These are phyloP conservation scores for Zaprionus lineosus DNA, from an alignment of 2,888 invertebrate genomes.

Conservation along the genomic window DNA sequence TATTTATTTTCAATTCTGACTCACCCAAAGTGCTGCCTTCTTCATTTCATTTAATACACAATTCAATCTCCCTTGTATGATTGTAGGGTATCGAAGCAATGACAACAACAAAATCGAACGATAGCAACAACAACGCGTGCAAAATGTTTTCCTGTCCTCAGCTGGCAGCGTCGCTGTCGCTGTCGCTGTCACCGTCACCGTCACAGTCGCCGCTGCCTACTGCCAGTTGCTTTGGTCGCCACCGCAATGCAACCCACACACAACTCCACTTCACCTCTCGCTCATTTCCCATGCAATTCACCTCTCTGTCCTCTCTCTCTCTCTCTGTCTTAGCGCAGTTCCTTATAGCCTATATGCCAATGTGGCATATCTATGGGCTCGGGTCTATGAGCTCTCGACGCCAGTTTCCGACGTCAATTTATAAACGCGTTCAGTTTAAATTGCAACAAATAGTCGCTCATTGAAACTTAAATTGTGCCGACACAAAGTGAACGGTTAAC, in stretches of 20 bases:
- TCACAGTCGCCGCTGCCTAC: constrained; percentile 42
- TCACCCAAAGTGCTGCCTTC: too few relatives aligned
- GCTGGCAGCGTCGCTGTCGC: constrained; percentile 33
- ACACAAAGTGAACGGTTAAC: constrained; percentile 62
- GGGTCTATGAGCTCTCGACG: constrained; percentile 49
- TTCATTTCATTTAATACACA: neutral
- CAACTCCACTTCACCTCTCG: too few relatives aligned
- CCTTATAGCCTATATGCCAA: constrained; percentile 12
- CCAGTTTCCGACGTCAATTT: constrained; percentile 72
- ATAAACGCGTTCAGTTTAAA: constrained; percentile 77
- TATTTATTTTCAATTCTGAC: too few relatives aligned
- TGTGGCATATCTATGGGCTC: constrained; percentile 19
- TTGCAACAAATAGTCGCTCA: constrained; percentile 78
- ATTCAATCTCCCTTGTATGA: neutral
- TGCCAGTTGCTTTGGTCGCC: constrained; percentile 30
- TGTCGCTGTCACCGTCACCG: constrained; percentile 32
- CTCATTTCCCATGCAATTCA: too few relatives aligned
- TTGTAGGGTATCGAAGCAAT: neutral
- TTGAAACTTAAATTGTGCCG: constrained; percentile 77
- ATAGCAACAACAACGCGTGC: constrained; percentile 23
- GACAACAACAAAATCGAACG: constrained; percentile 5
- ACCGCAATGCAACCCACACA: too few relatives aligned
- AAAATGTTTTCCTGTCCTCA: constrained; percentile 40
- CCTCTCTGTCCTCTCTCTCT: neutral
- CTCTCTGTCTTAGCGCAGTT: neutral